phyloP scores from a whole-genome alignment of 2,113 vertebrate genomes.

The Jaculus jaculus region DNA sequence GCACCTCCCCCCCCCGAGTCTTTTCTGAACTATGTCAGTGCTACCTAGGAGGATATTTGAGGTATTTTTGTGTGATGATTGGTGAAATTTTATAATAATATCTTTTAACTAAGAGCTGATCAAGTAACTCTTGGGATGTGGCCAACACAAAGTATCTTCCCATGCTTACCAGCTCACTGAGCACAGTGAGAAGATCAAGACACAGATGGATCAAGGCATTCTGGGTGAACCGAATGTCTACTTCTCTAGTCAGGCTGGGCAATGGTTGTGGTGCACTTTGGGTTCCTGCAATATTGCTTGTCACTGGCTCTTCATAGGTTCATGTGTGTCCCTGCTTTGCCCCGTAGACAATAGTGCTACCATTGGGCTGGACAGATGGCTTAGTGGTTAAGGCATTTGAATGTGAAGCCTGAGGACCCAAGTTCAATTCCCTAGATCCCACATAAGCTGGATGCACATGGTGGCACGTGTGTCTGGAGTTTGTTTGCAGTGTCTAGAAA shows the following conservation, averaged over 20 bases:
- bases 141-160: neutral
- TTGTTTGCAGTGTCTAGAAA: no score
- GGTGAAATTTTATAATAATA: slow-evolving; percentile 24
- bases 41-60: neutral
- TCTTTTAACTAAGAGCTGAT: slow-evolving; percentile 22
- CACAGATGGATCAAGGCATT: neutral
- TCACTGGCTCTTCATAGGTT: neutral
- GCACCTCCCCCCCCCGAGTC: no score
- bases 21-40: slow-evolving; percentile 6
- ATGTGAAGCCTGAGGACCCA: no score
- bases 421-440: no score
- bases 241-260: neutral
- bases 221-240: neutral
- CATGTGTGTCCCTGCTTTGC: neutral
- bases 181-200: neutral
- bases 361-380: no score
- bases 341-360: neutral
- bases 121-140: neutral
- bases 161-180: neutral
- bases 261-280: neutral
- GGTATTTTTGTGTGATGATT: slow-evolving; percentile 18
- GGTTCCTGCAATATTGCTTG: neutral
- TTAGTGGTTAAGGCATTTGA: no score
- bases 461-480: no score
- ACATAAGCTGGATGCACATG: no score